These are phyloP conservation scores for Odontomyia ornata DNA, from an alignment of 2,888 invertebrate genomes.

Conservation along the genomic window DNA sequence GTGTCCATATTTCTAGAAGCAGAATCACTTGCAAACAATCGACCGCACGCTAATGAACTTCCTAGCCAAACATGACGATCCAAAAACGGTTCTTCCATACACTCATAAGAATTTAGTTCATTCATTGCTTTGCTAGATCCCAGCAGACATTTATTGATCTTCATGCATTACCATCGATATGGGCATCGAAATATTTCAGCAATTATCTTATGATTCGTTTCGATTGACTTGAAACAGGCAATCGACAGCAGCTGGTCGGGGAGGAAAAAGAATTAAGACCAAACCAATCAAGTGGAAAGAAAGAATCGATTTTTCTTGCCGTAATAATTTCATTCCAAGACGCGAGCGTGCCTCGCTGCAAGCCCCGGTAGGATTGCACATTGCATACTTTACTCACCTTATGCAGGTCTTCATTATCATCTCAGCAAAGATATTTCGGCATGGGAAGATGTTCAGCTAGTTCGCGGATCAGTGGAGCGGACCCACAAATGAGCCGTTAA, in stretches of 20 bases:
- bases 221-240: slow-evolving; percentile 12
- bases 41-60: background rate
- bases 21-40: background rate
- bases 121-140: background rate
- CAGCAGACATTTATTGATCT: background rate
- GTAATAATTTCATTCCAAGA: background rate
- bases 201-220: background rate
- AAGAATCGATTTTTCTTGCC: background rate
- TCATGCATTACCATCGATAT: background rate
- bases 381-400: too few relatives aligned
- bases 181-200: slow-evolving; percentile 7
- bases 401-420: too few relatives aligned
- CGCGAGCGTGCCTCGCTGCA: too few relatives aligned
- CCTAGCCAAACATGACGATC: background rate
- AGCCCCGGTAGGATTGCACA: too few relatives aligned
- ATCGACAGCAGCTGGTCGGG: background rate
- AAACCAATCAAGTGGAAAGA: background rate
- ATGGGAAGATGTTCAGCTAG: too few relatives aligned
- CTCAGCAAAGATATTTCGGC: too few relatives aligned
- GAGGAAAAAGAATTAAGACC: background rate
- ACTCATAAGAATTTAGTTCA: too few relatives aligned
- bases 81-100: too few relatives aligned
- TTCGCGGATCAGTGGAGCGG: background rate
- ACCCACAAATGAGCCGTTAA: slow-evolving; percentile 8
- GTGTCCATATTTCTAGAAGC: too few relatives aligned